These are phyloP conservation scores for Halocynthia aurantium DNA, from an alignment of 23 tunicate genomes.

Conservation along the genomic window DNA sequence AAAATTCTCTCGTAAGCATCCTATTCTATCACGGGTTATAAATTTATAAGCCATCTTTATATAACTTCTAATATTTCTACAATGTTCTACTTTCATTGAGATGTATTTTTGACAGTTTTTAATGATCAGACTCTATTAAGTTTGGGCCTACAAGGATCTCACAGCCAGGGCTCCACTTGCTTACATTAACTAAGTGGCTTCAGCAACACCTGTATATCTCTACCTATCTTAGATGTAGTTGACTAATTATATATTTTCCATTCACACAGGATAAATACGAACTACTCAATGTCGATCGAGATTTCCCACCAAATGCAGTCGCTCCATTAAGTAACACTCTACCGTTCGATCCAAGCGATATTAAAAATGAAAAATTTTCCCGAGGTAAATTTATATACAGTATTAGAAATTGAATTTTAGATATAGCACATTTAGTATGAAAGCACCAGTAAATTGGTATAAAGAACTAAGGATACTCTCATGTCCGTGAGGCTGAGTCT, in stretches of 20 bases:
- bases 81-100: too few species aligned
- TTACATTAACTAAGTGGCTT: too few species aligned
- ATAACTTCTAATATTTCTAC: too few species aligned
- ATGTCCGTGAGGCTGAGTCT: too few species aligned
- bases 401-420: too few species aligned
- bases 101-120: too few species aligned
- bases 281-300: conserved; percentile 34
- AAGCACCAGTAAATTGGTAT: too few species aligned
- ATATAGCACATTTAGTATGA: too few species aligned
- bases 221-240: neutral
- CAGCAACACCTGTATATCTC: neutral
- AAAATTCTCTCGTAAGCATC: neutral
- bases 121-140: too few species aligned
- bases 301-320: conserved; percentile 45
- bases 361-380: neutral
- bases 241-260: neutral
- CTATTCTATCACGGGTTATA: neutral
- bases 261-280: conserved; percentile 35
- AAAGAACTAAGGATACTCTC: too few species aligned
- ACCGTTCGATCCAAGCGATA: conserved; percentile 25
- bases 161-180: too few species aligned
- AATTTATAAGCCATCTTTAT: neutral
- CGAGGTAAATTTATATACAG: neutral
- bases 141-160: too few species aligned
- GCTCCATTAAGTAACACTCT: conserved; percentile 27